Conservation (phyloP, 2,797 vertebrate species). For the Brotula barbata region DNA sequence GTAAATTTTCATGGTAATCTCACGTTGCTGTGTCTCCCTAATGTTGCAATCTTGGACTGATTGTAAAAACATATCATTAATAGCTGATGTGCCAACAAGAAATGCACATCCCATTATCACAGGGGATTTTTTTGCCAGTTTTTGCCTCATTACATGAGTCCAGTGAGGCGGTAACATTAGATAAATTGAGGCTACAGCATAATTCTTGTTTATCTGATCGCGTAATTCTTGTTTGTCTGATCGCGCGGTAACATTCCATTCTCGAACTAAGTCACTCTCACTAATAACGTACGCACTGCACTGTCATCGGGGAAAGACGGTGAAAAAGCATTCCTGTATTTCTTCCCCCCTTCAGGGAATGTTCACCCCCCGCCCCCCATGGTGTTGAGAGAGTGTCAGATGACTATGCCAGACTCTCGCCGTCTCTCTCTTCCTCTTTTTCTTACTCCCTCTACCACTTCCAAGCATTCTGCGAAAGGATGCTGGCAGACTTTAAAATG, state of each 20-base stretch:
- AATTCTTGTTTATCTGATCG: slow-evolving; percentile 54
- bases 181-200: slow-evolving; percentile 41
- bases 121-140: slow-evolving; percentile 17
- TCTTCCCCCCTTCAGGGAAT: slow-evolving; percentile 51
- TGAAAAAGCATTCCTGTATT: slow-evolving; percentile 48
- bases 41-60: too few species aligned
- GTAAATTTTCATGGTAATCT: too few species aligned
- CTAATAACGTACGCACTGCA: slow-evolving; percentile 5
- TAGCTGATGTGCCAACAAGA: too few species aligned
- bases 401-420: slow-evolving; percentile 44
- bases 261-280: neutral
- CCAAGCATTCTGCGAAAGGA: slow-evolving; percentile 53
- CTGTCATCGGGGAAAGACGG: slow-evolving; percentile 31
- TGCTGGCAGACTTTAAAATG: slow-evolving; percentile 68
- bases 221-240: slow-evolving; percentile 53
- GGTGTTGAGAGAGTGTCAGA: slow-evolving; percentile 61
- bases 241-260: slow-evolving; percentile 20
- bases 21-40: too few species aligned
- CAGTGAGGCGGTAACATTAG: slow-evolving; percentile 39
- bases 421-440: slow-evolving; percentile 29
- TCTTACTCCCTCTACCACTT: neutral
- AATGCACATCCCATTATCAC: too few species aligned
- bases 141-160: slow-evolving; percentile 37
- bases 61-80: too few species aligned
- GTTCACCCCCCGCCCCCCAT: slow-evolving; percentile 43